Conservation (phyloP, 2,797 vertebrate species). For the Lithobates sylvaticus region DNA sequence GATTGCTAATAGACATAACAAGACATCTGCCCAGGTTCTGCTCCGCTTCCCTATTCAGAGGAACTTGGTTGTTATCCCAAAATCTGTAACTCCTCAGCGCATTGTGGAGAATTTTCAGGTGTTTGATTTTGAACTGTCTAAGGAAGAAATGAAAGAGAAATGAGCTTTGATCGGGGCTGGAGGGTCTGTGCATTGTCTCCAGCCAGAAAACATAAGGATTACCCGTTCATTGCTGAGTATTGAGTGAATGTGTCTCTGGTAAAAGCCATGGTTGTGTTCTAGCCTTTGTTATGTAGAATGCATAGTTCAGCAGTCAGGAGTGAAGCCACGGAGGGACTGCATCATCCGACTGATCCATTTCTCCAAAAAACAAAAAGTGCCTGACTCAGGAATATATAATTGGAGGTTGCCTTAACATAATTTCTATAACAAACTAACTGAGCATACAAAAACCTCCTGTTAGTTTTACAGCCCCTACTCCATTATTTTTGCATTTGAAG, state of each 20-base stretch:
- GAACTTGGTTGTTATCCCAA: conserved; percentile 83
- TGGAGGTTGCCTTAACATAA: too few species aligned
- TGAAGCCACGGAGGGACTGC: too few species aligned
- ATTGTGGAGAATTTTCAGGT: conserved; percentile 89
- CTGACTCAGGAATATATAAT: too few species aligned
- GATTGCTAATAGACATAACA: conserved; percentile 85
- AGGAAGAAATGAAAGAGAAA: conserved; percentile 82
- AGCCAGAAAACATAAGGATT: conserved; percentile 75
- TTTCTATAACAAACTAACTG: too few species aligned
- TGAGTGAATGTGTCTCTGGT: conserved; percentile 45
- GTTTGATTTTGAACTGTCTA: conserved; percentile 87
- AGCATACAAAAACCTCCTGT: too few species aligned
- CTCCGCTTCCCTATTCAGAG: conserved; percentile 89
- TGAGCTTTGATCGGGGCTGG: conserved; percentile 82
- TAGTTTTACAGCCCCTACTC: too few species aligned
- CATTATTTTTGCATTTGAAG: too few species aligned
- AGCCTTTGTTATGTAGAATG: too few species aligned
- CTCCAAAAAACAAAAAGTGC: too few species aligned
- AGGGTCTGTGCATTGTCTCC: conserved; percentile 75
- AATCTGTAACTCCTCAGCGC: conserved; percentile 80
- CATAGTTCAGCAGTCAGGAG: too few species aligned
- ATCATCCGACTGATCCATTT: too few species aligned
- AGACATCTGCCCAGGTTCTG: conserved; percentile 89
- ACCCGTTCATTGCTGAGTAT: conserved; percentile 72
- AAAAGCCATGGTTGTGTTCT: too few species aligned